A percentile compares a stretch with the other conserved stretches of the same genome.
Conservation (phyloP, 2,797 vertebrate species). For the Lagocephalus sceleratus region DNA sequence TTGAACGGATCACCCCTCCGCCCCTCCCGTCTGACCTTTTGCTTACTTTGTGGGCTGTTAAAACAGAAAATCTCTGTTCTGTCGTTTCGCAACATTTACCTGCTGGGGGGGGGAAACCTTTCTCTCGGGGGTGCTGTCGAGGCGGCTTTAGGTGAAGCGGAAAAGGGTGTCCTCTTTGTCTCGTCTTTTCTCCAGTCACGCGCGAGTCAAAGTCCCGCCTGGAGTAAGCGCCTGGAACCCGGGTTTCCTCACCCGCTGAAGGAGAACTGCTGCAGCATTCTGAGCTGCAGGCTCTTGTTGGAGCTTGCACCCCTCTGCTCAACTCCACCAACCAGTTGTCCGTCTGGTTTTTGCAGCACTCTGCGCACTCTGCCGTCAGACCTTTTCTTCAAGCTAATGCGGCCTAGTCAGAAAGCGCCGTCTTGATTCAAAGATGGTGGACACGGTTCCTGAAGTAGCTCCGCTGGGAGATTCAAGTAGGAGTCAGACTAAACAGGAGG, state of each 20-base stretch:
- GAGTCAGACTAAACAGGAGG: conserved; percentile 17
- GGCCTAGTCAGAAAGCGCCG: too few species aligned
- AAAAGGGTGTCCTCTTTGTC: neutral
- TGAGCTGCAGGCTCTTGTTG: conserved; percentile 46
- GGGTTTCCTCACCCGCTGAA: conserved; percentile 30
- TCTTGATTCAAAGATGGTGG: conserved; percentile 15
- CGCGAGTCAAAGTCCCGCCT: conserved; percentile 4
- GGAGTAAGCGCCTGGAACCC: neutral
- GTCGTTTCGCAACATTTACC: conserved; percentile 32
- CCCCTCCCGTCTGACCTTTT: conserved; percentile 43
- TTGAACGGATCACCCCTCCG: conserved; percentile 58
- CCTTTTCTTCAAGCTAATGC: neutral
- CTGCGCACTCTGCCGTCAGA: too few species aligned
- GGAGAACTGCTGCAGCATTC: conserved; percentile 26
- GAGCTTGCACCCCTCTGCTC: conserved; percentile 48
- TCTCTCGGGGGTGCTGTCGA: neutral
- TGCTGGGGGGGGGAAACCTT: conserved; percentile 10
- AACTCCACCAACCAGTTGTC: conserved; percentile 13
- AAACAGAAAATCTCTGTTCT: conserved; percentile 49
- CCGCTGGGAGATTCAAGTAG: conserved; percentile 1
- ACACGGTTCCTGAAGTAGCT: conserved; percentile 7
- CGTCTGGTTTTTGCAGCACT: neutral
- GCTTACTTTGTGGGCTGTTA: conserved; percentile 41
- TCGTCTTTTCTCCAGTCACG: neutral
- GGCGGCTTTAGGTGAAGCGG: neutral